Evolutionary conservation across 2,888 invertebrate species (phyloP).

Genomic region (Epirrhoe alternata): DNA sequence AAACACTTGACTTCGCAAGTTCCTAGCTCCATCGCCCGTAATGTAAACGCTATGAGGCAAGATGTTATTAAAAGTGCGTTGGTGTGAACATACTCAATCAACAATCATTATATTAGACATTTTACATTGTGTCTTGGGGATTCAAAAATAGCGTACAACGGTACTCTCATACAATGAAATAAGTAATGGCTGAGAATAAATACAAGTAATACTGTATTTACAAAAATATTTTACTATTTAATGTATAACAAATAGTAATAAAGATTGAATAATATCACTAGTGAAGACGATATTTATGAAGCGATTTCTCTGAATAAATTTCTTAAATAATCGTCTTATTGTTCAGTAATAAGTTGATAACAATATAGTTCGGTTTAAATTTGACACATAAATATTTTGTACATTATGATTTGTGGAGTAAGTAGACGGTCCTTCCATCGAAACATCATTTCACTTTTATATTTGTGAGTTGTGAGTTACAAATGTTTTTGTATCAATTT

Average conservation of each 20-base stretch:
- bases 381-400: slow-evolving; percentile 73
- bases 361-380: slow-evolving; percentile 51
- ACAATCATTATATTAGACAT: slow-evolving; percentile 32
- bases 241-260: slow-evolving; percentile 41
- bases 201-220: slow-evolving; percentile 71
- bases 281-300: slow-evolving; percentile 9
- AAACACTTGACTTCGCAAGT: too few species aligned
- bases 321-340: slow-evolving; percentile 8
- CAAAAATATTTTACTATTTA: slow-evolving; percentile 65
- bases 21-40: too few species aligned
- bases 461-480: too few species aligned
- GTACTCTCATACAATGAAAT: slow-evolving; percentile 50
- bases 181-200: slow-evolving; percentile 54
- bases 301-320: neutral
- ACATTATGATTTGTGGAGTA: slow-evolving; percentile 59
- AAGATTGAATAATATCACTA: slow-evolving; percentile 46
- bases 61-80: neutral
- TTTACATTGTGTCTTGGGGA: slow-evolving; percentile 14
- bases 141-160: slow-evolving; percentile 23
- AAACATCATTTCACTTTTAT: too few species aligned
- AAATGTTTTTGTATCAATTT: neutral
- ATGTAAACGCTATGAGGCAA: too few species aligned
- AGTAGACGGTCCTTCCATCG: slow-evolving; percentile 1
- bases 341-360: slow-evolving; percentile 31
- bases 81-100: slow-evolving; percentile 11